Evolutionary conservation across 2,888 invertebrate species (phyloP).

Genomic region (Euzetes globulus): DNA sequence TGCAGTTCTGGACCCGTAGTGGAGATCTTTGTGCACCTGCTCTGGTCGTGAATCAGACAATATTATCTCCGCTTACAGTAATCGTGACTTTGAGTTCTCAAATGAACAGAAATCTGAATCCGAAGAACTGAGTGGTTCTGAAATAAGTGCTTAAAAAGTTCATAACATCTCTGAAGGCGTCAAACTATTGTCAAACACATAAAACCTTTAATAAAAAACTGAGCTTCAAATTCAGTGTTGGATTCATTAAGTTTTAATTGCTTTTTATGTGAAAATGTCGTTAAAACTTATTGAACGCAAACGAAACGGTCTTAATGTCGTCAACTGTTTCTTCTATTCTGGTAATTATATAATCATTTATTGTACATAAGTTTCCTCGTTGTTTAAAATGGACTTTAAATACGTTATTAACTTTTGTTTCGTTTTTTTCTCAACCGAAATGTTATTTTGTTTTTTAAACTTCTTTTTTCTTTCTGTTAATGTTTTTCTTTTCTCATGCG

Average conservation of each 20-base stretch:
- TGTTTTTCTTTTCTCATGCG: too few species aligned
- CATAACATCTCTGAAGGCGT: background rate
- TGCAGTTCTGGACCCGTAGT: too few species aligned
- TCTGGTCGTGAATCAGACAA: constrained; percentile 21
- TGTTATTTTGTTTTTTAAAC: background rate
- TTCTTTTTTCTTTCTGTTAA: too few species aligned
- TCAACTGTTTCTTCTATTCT: constrained; percentile 35
- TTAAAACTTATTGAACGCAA: constrained; percentile 29
- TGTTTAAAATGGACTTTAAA: background rate
- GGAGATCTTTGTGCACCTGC: constrained; percentile 11
- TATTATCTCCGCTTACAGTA: constrained; percentile 23
- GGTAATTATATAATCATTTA: constrained; percentile 23
- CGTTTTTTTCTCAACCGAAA: background rate
- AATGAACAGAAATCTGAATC: background rate
- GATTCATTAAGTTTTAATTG: background rate
- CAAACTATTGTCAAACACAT: constrained; percentile 5
- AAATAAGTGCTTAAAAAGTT: background rate
- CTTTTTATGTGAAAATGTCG: background rate
- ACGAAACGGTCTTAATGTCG: constrained; percentile 29
- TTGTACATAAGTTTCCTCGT: background rate
- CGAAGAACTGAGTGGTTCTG: background rate
- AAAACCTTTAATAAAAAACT: background rate
- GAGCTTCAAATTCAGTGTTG: background rate
- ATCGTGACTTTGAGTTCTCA: constrained; percentile 28
- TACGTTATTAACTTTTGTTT: background rate